phyloP scores from a whole-genome alignment of 2,113 vertebrate species.

The Scortum barcoo region DNA sequence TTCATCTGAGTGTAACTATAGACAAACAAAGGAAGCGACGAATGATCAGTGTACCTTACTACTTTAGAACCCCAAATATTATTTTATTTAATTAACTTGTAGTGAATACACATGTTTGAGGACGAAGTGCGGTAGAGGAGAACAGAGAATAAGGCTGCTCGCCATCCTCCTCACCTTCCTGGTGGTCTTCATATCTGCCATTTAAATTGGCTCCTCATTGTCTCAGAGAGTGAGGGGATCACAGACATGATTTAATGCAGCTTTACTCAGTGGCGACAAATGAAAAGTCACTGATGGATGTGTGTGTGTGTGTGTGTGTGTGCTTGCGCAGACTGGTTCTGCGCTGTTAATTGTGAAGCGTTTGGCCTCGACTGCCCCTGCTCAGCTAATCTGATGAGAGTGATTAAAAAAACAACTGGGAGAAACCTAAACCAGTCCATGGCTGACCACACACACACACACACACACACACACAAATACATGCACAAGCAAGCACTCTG shows the following conservation, averaged over 20 bases:
- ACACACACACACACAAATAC: slow-evolving; percentile 27
- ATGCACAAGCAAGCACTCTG: slow-evolving; percentile 25
- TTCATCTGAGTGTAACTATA: background rate
- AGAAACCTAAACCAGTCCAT: slow-evolving; percentile 76
- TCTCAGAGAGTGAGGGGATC: slow-evolving; percentile 75
- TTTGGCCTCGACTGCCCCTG: slow-evolving; percentile 82
- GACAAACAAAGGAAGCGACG: background rate
- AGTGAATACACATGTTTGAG: slow-evolving; percentile 24
- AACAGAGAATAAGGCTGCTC: slow-evolving; percentile 27
- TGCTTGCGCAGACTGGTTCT: slow-evolving; percentile 56
- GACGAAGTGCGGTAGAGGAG: slow-evolving; percentile 39
- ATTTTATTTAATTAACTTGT: slow-evolving; percentile 21
- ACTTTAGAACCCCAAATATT: slow-evolving; percentile 3
- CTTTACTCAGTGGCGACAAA: slow-evolving; percentile 77
- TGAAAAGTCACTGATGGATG: slow-evolving; percentile 83
- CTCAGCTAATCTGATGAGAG: slow-evolving; percentile 84
- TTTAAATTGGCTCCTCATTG: slow-evolving; percentile 77
- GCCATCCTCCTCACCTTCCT: slow-evolving; percentile 27
- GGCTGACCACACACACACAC: slow-evolving; percentile 58
- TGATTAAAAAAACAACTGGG: slow-evolving; percentile 82
- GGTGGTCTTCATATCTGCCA: slow-evolving; percentile 72
- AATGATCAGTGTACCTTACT: background rate
- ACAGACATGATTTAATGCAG: slow-evolving; percentile 78
- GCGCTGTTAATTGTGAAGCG: slow-evolving; percentile 80
- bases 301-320: slow-evolving; percentile 57